Evolutionary conservation across 2,113 vertebrate genomes (phyloP).

Genomic region (Equus przewalskii): DNA sequence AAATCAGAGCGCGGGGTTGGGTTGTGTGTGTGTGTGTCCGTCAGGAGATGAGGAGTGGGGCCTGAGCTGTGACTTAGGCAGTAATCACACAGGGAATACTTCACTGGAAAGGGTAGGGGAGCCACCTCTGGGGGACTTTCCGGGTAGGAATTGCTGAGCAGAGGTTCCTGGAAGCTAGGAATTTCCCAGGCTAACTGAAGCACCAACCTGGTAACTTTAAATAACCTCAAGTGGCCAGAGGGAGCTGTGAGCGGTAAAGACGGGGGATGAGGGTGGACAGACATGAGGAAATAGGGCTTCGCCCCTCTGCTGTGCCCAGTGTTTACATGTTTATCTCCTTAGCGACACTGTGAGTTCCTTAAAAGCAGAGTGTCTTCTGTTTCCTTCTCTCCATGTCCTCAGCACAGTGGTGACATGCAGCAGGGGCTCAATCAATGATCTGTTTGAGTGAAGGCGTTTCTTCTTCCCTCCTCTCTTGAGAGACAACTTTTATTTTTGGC

Average conservation of each 20-base stretch:
- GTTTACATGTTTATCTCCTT: background rate
- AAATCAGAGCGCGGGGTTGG: background rate
- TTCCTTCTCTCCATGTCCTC: background rate
- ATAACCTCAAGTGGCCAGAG: background rate
- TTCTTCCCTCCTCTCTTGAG: background rate
- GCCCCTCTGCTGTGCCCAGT: background rate
- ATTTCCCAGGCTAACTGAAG: conserved; percentile 73
- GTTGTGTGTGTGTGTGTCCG: background rate
- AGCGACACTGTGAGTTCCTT: background rate
- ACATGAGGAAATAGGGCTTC: background rate
- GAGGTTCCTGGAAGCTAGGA: conserved; percentile 78
- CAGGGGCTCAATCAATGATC: background rate
- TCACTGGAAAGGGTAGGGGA: background rate
- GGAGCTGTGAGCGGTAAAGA: background rate
- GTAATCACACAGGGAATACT: background rate
- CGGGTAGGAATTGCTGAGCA: conserved; percentile 52
- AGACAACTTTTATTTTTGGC: background rate
- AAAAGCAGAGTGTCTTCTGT: background rate
- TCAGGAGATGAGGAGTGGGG: background rate
- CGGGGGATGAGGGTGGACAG: background rate
- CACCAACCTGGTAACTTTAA: conserved; percentile 35
- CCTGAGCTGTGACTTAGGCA: background rate
- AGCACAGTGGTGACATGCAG: background rate
- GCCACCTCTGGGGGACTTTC: conserved; percentile 77
- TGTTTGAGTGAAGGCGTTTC: background rate